phyloP scores from a whole-genome alignment of 1,140 invertebrate species.

The Drepana arcuata region DNA sequence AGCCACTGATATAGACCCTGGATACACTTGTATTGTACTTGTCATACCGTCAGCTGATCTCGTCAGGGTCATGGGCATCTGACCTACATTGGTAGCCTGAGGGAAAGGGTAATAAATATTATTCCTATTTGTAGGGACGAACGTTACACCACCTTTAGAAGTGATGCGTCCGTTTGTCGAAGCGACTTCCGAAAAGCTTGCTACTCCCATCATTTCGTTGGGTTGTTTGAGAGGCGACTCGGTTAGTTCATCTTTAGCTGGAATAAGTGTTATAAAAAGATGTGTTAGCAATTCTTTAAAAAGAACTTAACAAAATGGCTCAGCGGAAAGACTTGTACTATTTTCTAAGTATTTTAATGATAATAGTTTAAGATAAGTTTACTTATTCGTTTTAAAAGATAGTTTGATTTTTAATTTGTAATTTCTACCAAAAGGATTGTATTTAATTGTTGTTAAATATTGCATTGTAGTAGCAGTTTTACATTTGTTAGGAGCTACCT shows the following conservation, averaged over 20 bases:
- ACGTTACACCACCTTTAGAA: conserved; percentile 24
- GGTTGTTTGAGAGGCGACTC: conserved; percentile 2
- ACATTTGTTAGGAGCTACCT: too few relatives aligned
- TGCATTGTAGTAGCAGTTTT: too few relatives aligned
- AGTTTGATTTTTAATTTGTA: too few relatives aligned
- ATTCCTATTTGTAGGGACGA: conserved; percentile 15
- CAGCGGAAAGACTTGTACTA: neutral
- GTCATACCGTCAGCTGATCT: conserved; percentile 17
- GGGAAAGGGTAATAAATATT: neutral
- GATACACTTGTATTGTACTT: conserved; percentile 20
- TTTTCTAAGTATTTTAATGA: too few relatives aligned
- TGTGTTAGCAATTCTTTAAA: neutral
- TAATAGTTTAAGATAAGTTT: too few relatives aligned
- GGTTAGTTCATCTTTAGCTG: neutral
- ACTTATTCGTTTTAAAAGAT: too few relatives aligned
- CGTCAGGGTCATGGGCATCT: conserved; percentile 10
- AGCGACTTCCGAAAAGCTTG: conserved; percentile 24
- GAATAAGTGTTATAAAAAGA: conserved; percentile 1
- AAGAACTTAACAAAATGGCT: neutral
- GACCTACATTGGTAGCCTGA: neutral
- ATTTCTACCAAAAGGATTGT: too few relatives aligned
- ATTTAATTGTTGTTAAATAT: too few relatives aligned
- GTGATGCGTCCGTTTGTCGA: conserved; percentile 32
- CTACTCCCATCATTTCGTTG: conserved; percentile 21
- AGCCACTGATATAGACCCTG: conserved; percentile 21